phyloP scores from a whole-genome alignment of 2,888 invertebrate genomes.

The Tenthredo notha region DNA sequence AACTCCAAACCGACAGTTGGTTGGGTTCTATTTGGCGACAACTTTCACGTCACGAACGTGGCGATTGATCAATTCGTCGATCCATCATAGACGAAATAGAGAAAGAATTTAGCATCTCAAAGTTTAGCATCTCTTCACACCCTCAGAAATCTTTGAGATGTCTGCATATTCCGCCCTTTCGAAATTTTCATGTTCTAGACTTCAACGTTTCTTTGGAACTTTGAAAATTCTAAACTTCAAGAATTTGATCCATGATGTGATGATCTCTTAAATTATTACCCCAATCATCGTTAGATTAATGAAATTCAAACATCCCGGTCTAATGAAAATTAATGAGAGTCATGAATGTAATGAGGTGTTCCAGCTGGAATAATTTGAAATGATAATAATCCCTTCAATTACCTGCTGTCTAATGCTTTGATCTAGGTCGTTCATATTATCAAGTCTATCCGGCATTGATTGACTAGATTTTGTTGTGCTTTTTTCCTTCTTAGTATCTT shows the following conservation, averaged over 20 bases:
- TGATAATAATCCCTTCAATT: conserved; percentile 17
- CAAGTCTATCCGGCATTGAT: conserved; percentile 86
- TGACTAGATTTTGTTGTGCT: conserved; percentile 85
- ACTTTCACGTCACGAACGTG: neutral
- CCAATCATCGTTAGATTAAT: neutral
- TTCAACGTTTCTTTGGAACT: neutral
- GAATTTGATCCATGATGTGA: neutral
- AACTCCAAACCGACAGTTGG: neutral
- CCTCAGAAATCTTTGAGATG: no score
- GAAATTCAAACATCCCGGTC: neutral
- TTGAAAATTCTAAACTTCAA: neutral
- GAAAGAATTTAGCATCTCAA: neutral
- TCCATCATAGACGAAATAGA: neutral
- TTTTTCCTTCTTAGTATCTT: conserved; percentile 70
- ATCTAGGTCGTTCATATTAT: conserved; percentile 84
- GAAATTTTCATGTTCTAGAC: no score
- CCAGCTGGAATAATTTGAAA: neutral
- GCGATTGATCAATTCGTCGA: neutral
- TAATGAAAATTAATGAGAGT: neutral
- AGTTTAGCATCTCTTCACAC: no score
- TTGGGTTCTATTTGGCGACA: neutral
- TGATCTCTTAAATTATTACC: neutral
- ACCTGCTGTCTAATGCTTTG: conserved; percentile 72
- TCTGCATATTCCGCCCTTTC: no score
- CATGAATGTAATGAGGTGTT: neutral